These are phyloP conservation scores for Argya squamiceps DNA, from an alignment of 2,797 vertebrate genomes.

Conservation along the genomic window DNA sequence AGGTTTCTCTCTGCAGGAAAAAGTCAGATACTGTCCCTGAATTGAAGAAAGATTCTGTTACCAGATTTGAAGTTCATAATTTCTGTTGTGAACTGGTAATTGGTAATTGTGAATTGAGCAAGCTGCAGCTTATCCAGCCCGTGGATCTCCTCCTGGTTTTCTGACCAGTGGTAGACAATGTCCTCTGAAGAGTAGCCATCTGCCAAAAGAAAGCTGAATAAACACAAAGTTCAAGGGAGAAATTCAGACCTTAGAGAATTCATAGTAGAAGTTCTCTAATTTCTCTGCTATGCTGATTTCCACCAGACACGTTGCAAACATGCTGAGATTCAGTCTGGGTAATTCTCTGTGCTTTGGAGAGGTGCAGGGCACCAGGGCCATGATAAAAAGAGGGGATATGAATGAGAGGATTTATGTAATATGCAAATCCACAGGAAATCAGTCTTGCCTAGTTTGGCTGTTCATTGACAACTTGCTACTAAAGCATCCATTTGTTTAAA, in stretches of 20 bases:
- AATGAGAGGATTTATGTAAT: not conserved
- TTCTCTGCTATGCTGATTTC: not conserved
- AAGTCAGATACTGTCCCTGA: not conserved
- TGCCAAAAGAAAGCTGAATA: slow-evolving; percentile 67
- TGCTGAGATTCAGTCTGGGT: not conserved
- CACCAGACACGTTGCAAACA: not conserved
- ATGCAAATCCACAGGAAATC: not conserved
- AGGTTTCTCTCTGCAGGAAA: not conserved
- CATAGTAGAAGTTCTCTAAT: not conserved
- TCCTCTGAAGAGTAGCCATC: slow-evolving; percentile 98
- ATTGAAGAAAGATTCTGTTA: slow-evolving; percentile 64
- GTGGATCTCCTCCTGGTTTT: slow-evolving; percentile 93
- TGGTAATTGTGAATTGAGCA: slow-evolving; percentile 96
- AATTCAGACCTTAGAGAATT: not conserved
- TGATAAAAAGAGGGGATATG: not conserved
- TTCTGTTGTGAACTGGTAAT: slow-evolving; percentile 91
- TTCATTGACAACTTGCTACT: not conserved
- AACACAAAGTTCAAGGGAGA: not conserved
- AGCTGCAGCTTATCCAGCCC: slow-evolving; percentile 95
- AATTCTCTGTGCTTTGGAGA: not conserved
- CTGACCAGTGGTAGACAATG: slow-evolving; percentile 96
- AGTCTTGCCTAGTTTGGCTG: not conserved
- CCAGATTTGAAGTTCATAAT: slow-evolving; percentile 96
- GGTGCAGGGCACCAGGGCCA: not conserved
- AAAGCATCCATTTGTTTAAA: not conserved